Conservation (phyloP, 2,888 invertebrate species). For the Stictocephala bisonia region DNA sequence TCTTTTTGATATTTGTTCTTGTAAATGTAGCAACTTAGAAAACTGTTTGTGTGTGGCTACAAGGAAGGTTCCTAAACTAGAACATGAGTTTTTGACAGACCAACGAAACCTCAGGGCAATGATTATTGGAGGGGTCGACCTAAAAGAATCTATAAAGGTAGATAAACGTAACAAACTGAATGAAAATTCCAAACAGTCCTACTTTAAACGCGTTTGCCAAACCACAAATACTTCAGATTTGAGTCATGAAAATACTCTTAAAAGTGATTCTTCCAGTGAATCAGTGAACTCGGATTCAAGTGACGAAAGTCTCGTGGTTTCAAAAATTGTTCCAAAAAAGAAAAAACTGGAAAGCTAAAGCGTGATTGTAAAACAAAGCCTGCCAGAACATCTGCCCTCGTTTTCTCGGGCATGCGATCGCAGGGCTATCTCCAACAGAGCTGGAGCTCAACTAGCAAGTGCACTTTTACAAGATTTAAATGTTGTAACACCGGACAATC, state of each 20-base stretch:
- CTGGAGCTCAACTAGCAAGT: not conserved
- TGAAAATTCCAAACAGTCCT: too few relatives aligned
- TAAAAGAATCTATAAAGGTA: not conserved
- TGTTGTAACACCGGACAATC: constrained; percentile 8
- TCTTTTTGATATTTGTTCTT: constrained; percentile 2
- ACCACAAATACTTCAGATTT: too few relatives aligned
- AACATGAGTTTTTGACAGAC: not conserved
- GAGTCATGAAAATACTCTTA: not conserved
- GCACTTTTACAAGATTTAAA: constrained; percentile 1
- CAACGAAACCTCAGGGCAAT: not conserved
- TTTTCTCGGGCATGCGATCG: not conserved
- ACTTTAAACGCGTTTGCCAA: too few relatives aligned
- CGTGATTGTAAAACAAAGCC: not conserved
- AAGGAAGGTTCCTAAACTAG: not conserved
- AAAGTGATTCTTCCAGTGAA: not conserved
- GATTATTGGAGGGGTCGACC: not conserved
- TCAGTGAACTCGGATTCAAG: not conserved
- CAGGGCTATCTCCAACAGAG: not conserved
- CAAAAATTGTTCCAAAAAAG: not conserved
- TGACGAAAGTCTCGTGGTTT: not conserved
- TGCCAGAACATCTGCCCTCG: not conserved
- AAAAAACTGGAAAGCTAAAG: not conserved
- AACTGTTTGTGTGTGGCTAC: not conserved
- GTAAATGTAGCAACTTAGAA: not conserved
- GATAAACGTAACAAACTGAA: too few relatives aligned